Conservation (phyloP, 2,113 vertebrate genomes). For the Abramis brama region DNA sequence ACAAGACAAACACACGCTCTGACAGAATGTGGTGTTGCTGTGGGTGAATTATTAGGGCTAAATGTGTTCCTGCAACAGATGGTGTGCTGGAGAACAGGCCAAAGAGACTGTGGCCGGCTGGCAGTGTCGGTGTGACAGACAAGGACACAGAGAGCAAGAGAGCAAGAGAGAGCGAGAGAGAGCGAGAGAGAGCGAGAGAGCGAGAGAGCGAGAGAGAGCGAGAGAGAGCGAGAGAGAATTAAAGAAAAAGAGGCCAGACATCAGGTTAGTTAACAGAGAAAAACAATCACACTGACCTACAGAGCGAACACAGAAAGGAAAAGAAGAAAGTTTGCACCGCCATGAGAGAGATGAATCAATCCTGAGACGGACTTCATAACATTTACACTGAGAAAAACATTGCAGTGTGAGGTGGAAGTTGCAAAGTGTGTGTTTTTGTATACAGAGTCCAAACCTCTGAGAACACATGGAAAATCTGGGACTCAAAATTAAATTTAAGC, state of each 20-base stretch:
- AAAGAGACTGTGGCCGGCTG: conserved; percentile 37
- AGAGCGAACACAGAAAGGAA: not conserved
- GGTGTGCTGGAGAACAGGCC: conserved; percentile 29
- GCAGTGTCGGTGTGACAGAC: conserved; percentile 35
- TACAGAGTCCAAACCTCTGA: not conserved
- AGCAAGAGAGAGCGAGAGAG: not conserved
- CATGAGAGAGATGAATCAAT: conserved; percentile 19
- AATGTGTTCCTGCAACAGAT: conserved; percentile 53
- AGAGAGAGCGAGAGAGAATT: not conserved
- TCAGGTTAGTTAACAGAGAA: conserved; percentile 11
- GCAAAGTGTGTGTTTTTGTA: not conserved
- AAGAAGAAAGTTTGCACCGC: conserved; percentile 37
- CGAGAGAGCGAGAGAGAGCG: not conserved
- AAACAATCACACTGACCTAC: not conserved
- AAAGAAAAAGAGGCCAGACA: not conserved
- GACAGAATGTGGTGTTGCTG: conserved; percentile 27
- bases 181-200: not conserved
- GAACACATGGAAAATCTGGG: not conserved
- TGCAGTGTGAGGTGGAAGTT: not conserved
- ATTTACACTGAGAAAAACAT: not conserved
- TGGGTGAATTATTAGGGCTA: conserved; percentile 55
- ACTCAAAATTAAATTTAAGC: not conserved
- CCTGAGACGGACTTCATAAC: not conserved
- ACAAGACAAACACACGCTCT: conserved; percentile 9
- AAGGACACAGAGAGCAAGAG: not conserved